These are phyloP conservation scores for Apodemia duryi DNA, from an alignment of 2,888 invertebrate genomes.

Conservation along the genomic window DNA sequence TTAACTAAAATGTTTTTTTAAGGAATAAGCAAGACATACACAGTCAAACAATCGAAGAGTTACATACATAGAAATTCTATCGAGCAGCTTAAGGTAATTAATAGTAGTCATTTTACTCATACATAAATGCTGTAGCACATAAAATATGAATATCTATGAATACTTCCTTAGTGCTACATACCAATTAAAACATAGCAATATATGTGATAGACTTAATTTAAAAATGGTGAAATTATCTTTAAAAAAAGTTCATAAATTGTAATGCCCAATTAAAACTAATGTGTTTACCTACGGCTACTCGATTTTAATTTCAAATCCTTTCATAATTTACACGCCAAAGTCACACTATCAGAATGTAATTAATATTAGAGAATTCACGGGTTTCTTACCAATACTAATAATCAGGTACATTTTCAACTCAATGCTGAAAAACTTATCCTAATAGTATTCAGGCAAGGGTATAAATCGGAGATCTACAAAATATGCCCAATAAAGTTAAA, in stretches of 20 bases:
- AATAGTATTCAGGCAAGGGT: conserved; percentile 57
- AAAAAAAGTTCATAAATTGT: not conserved
- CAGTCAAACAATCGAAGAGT: conserved; percentile 29
- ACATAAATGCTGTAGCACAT: conserved; percentile 19
- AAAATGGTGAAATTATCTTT: too few species aligned
- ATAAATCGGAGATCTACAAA: conserved; percentile 42
- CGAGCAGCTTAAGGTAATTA: too few species aligned
- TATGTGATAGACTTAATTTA: too few species aligned
- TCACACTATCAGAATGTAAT: conserved; percentile 38
- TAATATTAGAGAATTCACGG: conserved; percentile 43
- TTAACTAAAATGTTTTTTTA: conserved; percentile 40
- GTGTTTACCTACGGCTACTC: not conserved
- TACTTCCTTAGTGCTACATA: too few species aligned
- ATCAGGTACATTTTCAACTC: conserved; percentile 63
- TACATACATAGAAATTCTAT: too few species aligned
- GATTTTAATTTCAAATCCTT: conserved; percentile 20
- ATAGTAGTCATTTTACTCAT: too few species aligned
- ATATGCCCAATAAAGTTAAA: conserved; percentile 41
- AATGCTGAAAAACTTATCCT: conserved; percentile 39
- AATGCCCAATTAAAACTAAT: not conserved
- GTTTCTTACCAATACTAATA: conserved; percentile 45
- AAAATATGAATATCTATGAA: conserved; percentile 20
- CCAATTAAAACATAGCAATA: too few species aligned
- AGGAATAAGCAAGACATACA: conserved; percentile 29
- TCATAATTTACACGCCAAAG: conserved; percentile 37